Base-by-base conservation (phyloP, 2,797 vertebrate species). In the Trachops cirrhosus region DNA sequence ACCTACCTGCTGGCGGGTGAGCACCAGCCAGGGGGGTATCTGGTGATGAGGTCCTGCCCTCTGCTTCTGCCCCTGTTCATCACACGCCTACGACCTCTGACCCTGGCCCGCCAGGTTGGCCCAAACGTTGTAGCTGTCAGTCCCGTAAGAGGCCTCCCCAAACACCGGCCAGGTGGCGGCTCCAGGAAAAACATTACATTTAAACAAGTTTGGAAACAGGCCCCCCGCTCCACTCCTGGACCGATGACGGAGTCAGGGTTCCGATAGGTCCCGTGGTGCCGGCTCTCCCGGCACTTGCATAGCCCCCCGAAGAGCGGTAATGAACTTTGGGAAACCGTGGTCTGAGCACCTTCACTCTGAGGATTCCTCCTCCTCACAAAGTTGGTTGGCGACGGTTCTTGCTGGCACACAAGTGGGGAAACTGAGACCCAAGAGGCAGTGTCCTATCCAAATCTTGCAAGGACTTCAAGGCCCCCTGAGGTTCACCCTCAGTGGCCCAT, bases 1-100 rank as follows among this genome's bases (percentile, higher is more conserved):
- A 68, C 2, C 0, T 98, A 94, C 0, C 0, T 98, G 32, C 96
- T 98, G 62, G 97, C 98, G 97, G 98, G 98, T 99, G 90, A 97
- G 96, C 46, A 2, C 0, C 7, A 22, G 34, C n/a, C 8, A 9
- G 26, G 2, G n/a, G 9, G 24, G 15, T 19, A 6, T 71, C 79
- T 22, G 46, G 57, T n/a, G 37, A 1, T 46, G 32, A 21, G 70
- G 34, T 15, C 44, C 29, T n/a, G 41, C 50, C 77, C 8, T 75
- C 34, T 9, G 29, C 34, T 14, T 34, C 50, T 39, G 6, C 34
- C 14, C 44, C 21, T 77, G 52, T 41, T 12, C 34, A 18, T 19
- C 32, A 26, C 29, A 0, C 8, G 32, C 41, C 70, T 24, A 0
- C 54, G 70, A 89, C 37, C 59, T 48, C 89, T 86, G 89, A 39